Base-by-base conservation (phyloP, 2,888 invertebrate genomes). In the Colletes collaris region DNA sequence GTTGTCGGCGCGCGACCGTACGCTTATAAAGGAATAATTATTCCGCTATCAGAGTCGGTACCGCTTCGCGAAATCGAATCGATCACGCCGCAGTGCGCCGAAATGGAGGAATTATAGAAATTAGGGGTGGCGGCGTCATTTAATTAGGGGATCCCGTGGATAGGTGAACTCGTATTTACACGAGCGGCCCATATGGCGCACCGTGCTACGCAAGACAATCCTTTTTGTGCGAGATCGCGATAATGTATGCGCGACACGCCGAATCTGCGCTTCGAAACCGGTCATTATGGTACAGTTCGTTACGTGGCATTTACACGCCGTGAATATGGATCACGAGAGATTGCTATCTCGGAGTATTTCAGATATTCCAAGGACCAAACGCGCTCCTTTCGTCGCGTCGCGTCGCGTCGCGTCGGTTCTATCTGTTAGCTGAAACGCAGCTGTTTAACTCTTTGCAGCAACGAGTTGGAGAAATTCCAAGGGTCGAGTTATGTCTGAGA, bases 121-220 rank as follows among this genome's bases (percentile, higher is more conserved):
- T 90, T 89, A 87, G 88, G 87, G 90, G 74, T 87, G 79, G 86
- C 84, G 87, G 86, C 82, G 85, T 91, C 86, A 90, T 88, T 90
- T 88, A 88, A 90, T 91, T 90, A 85, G 79, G 70, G 82, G 75
- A 81, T 46, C 52, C 10, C 11, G 19, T 46, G 52, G 52, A 56
- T 76, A 50, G 68, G 16, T 16, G 37, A 13, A 50, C 50, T 16
- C 35, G 53, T 55, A 55, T 55, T 27, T 74, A 56, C 40, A 27
- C 53, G 13, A 13, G n/a, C 11, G 1, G 19, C 66, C 55, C 74
- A 80, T 83, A 85, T 83, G 80, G 59, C 71, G 62, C 27, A 19
- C 6, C 40, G 40, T 40, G 40, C 7, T 4, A 16, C 16, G 37
- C 16, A 13, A 44, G 67, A 67, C 65, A 44, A 72, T 79, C 68